phyloP scores from a whole-genome alignment of 2,797 vertebrate genomes.

The Rhinichthys osculus region DNA sequence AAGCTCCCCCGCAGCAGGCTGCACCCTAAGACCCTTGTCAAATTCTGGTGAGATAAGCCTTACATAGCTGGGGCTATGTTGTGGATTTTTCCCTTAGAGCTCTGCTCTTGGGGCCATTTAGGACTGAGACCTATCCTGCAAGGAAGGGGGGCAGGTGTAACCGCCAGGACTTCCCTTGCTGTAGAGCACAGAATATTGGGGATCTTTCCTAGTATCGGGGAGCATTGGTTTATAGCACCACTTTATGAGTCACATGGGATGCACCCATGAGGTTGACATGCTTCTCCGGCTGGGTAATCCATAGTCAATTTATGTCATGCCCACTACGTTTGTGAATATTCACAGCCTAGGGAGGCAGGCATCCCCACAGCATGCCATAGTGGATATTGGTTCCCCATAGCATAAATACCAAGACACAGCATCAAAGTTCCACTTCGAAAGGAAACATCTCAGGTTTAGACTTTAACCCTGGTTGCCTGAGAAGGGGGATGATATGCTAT shows the following conservation, averaged over 20 bases:
- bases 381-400: background rate
- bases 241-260: background rate
- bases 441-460: background rate
- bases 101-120: too few species aligned
- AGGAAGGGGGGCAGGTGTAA: too few species aligned
- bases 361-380: background rate
- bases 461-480: background rate
- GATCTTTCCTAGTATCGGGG: background rate
- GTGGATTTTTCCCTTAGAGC: too few species aligned
- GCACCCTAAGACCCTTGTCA: background rate
- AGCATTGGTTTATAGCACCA: background rate
- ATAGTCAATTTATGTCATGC: background rate
- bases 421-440: background rate
- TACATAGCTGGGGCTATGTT: too few species aligned
- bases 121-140: too few species aligned
- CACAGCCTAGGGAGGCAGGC: background rate
- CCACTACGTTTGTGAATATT: background rate
- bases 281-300: background rate
- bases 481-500: too few species aligned
- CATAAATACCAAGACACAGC: background rate
- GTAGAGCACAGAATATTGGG: background rate
- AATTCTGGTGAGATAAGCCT: background rate
- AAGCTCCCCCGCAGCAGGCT: too few species aligned
- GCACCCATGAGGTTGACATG: background rate
- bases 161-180: background rate